Evolutionary conservation across 1,140 invertebrate genomes (phyloP).

Genomic region (Heliconius hewitsoni): DNA sequence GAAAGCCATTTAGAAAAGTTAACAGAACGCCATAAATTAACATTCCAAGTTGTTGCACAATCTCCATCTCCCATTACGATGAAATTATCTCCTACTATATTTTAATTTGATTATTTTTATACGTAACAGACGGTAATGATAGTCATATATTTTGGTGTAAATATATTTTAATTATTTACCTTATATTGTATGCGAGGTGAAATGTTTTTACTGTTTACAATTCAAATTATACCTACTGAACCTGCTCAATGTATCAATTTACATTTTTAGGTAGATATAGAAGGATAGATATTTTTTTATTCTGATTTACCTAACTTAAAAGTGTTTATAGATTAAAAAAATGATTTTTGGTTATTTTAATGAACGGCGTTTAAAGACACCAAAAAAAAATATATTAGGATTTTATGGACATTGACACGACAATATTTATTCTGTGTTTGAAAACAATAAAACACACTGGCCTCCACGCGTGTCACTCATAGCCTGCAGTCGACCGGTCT

Average conservation of each 20-base stretch:
- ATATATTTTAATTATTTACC: conserved; percentile 7
- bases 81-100: conserved; percentile 45
- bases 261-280: too few species aligned
- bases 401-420: neutral
- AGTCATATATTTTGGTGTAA: conserved; percentile 15
- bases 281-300: too few species aligned
- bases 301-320: too few species aligned
- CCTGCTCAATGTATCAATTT: too few species aligned
- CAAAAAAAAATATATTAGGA: neutral
- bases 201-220: too few species aligned
- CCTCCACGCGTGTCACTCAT: conserved; percentile 54
- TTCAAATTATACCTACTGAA: too few species aligned
- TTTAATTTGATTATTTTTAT: conserved; percentile 37
- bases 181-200: neutral
- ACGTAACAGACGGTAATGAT: conserved; percentile 21
- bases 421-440: neutral
- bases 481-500: conserved; percentile 58
- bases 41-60: conserved; percentile 62
- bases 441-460: conserved; percentile 37
- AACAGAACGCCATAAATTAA: conserved; percentile 73
- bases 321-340: too few species aligned
- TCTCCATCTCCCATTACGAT: conserved; percentile 55
- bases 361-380: neutral
- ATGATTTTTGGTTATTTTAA: too few species aligned
- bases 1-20: conserved; percentile 65